Conservation (phyloP, 2,888 invertebrate genomes). For the Zhengitettix transpicula region DNA sequence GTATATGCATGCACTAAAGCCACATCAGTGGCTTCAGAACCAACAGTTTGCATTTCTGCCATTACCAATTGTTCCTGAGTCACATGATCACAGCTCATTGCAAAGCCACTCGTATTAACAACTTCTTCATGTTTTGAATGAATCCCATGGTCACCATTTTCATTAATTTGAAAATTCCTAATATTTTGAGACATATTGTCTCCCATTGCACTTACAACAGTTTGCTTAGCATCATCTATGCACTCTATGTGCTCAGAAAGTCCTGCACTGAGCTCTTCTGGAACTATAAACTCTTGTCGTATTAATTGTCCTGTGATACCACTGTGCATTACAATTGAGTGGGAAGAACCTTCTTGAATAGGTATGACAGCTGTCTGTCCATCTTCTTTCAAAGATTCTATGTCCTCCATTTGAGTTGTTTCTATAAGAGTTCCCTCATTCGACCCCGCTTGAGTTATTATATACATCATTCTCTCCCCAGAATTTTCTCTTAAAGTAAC, state of each 20-base stretch:
- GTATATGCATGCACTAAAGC: not conserved
- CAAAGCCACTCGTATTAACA: not conserved
- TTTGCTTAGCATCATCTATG: no score
- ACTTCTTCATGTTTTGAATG: not conserved
- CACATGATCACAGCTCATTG: not conserved
- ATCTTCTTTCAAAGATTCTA: no score
- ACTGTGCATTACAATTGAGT: no score
- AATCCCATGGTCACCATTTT: no score
- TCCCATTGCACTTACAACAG: no score
- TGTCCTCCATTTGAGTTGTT: not conserved
- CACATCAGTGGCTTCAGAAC: not conserved
- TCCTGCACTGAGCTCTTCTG: no score
- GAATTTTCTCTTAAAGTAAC: not conserved
- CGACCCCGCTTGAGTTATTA: constrained; percentile 4
- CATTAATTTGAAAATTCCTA: no score
- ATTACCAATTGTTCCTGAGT: not conserved
- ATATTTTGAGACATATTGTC: no score
- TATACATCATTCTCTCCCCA: constrained; percentile 7
- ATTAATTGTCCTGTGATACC: no score
- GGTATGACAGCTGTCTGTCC: not conserved
- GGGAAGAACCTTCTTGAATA: not conserved
- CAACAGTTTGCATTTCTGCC: not conserved
- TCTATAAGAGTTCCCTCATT: not conserved
- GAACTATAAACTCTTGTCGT: no score
- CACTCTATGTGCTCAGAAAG: no score